phyloP scores from a whole-genome alignment of 2,797 vertebrate species.

The Eupleurogrammus muticus region DNA sequence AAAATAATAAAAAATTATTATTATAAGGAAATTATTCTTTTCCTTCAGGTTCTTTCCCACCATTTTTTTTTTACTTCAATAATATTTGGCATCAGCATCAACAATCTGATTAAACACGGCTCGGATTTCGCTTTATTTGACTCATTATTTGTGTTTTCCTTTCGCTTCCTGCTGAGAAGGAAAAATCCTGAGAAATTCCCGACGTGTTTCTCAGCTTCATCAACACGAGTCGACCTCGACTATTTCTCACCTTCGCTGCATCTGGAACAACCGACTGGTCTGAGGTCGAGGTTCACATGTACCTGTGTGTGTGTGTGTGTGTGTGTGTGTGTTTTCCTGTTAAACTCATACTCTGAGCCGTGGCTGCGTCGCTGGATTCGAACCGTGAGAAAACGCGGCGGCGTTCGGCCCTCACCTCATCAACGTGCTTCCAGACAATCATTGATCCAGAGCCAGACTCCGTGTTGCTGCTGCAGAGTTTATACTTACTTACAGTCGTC shows the following conservation, averaged over 20 bases:
- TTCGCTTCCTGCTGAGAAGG: constrained; percentile 64
- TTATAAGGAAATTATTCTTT: too few relatives aligned
- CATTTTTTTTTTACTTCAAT: too few relatives aligned
- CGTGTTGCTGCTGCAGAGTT: constrained; percentile 41
- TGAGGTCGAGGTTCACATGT: constrained; percentile 58
- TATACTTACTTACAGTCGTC: constrained; percentile 15
- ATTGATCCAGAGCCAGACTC: constrained; percentile 57
- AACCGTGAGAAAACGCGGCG: constrained; percentile 57
- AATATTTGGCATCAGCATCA: too few relatives aligned
- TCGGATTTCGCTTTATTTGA: too few relatives aligned
- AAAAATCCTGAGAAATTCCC: constrained; percentile 78
- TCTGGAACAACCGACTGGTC: constrained; percentile 42
- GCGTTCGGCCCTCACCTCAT: constrained; percentile 67
- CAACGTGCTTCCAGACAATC: constrained; percentile 64
- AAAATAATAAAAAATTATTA: too few relatives aligned
- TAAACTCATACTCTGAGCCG: too few relatives aligned
- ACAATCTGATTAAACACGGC: too few relatives aligned
- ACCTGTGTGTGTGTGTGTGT: constrained; percentile 25
- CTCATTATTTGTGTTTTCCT: too few relatives aligned
- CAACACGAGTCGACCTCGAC: constrained; percentile 60
- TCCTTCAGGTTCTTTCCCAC: too few relatives aligned
- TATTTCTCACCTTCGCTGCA: constrained; percentile 78
- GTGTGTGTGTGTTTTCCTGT: too few relatives aligned
- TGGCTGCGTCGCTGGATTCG: too few relatives aligned
- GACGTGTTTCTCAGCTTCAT: constrained; percentile 69